phyloP scores from a whole-genome alignment of 53 echinoderm and acorn worm genomes.

The Actinopyga echinites region DNA sequence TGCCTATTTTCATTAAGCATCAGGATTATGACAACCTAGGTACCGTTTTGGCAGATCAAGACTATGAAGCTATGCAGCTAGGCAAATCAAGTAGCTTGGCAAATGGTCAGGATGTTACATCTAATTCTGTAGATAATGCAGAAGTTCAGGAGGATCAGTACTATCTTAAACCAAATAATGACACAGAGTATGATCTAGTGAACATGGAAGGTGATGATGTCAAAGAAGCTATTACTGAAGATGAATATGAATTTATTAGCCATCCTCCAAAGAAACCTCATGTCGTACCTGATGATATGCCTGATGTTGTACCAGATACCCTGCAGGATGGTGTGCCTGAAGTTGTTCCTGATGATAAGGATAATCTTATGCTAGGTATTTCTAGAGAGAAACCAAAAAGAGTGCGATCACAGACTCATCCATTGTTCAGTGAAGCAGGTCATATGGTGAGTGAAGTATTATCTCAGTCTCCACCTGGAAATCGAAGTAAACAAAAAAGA shows the following conservation, averaged over 20 bases:
- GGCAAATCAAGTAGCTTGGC: background rate
- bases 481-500: slow-evolving; percentile 29
- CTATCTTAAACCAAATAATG: slow-evolving; percentile 12
- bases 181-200: slow-evolving; percentile 22
- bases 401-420: slow-evolving; percentile 9
- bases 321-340: slow-evolving; percentile 7
- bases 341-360: slow-evolving; percentile 1
- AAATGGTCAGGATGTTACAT: background rate
- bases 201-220: background rate
- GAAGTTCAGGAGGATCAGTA: slow-evolving; percentile 32
- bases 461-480: slow-evolving; percentile 11
- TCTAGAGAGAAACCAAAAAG: background rate
- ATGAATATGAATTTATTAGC: slow-evolving; percentile 33
- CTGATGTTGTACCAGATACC: background rate
- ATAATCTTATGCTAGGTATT: slow-evolving; percentile 52
- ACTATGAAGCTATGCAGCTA: slow-evolving; percentile 42
- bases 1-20: slow-evolving; percentile 84
- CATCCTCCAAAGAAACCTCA: background rate
- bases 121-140: background rate
- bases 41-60: slow-evolving; percentile 59
- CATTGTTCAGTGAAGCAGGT: slow-evolving; percentile 21
- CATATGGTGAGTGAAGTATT: slow-evolving; percentile 18
- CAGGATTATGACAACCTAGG: slow-evolving; percentile 71
- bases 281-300: background rate
- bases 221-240: background rate